Evolutionary conservation across 2,888 invertebrate species (phyloP).

Genomic region (Cerceris ruficornis): DNA sequence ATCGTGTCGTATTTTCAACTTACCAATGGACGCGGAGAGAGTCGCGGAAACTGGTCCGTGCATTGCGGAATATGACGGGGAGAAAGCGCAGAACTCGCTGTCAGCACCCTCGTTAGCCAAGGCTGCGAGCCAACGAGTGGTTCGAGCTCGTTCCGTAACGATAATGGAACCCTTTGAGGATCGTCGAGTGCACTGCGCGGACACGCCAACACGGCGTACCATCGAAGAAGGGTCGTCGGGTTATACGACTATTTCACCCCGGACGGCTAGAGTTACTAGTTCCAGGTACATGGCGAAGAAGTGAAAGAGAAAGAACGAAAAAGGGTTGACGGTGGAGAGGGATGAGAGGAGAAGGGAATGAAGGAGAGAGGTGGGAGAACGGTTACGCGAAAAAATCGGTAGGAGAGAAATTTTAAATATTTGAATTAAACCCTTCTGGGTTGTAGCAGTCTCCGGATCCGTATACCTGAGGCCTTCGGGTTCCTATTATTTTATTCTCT

Average conservation of each 20-base stretch:
- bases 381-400: conserved; percentile 78
- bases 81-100: conserved; percentile 52
- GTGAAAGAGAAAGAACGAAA: not conserved
- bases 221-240: conserved; percentile 63
- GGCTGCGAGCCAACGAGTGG: conserved; percentile 60
- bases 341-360: conserved; percentile 33
- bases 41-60: conserved; percentile 20
- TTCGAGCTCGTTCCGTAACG: conserved; percentile 67
- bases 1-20: conserved; percentile 10
- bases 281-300: conserved; percentile 54
- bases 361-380: conserved; percentile 40
- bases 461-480: conserved; percentile 71
- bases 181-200: conserved; percentile 57
- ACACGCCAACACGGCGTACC: conserved; percentile 48
- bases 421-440: conserved; percentile 79
- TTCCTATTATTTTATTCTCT: conserved; percentile 73
- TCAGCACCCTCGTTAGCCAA: conserved; percentile 63
- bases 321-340: conserved; percentile 11
- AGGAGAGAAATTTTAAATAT: conserved; percentile 79
- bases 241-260: conserved; percentile 67
- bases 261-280: conserved; percentile 69
- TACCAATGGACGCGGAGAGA: conserved; percentile 21
- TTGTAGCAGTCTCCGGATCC: conserved; percentile 40
- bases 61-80: conserved; percentile 44
- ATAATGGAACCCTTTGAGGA: conserved; percentile 72